Conservation (phyloP, 2,888 invertebrate genomes). For the Meghimatium bilineatum region DNA sequence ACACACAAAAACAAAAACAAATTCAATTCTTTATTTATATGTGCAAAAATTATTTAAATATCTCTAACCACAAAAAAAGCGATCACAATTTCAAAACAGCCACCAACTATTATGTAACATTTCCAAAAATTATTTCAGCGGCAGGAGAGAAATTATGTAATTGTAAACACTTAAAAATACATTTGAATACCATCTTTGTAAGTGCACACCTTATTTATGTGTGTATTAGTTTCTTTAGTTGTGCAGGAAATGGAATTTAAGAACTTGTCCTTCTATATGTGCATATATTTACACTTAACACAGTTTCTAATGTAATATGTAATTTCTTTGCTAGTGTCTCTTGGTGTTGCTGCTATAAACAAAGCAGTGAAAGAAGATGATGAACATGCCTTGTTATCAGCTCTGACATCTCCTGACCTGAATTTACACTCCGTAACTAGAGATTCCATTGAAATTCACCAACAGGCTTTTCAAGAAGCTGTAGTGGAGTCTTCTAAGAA, state of each 20-base stretch:
- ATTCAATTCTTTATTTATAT: too few relatives aligned
- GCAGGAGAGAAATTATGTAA: too few relatives aligned
- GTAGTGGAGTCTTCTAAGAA: conserved; percentile 55
- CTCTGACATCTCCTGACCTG: conserved; percentile 63
- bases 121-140: too few relatives aligned
- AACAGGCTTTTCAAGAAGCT: conserved; percentile 62
- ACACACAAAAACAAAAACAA: too few relatives aligned
- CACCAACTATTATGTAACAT: too few relatives aligned
- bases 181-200: background rate
- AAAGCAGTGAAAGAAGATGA: conserved; percentile 67
- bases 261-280: background rate
- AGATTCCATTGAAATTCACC: conserved; percentile 68
- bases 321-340: conserved; percentile 65
- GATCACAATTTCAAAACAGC: too few relatives aligned
- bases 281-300: background rate
- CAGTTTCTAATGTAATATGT: background rate
- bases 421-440: conserved; percentile 66
- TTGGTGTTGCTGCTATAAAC: conserved; percentile 70
- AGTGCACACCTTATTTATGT: too few relatives aligned
- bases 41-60: too few relatives aligned
- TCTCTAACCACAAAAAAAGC: too few relatives aligned
- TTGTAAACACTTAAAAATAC: background rate
- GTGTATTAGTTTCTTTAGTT: too few relatives aligned
- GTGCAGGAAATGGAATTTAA: too few relatives aligned
- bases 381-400: conserved; percentile 65